These are phyloP conservation scores for Sterrhoptilus dennistouni DNA, from an alignment of 2,113 vertebrate species.

Conservation along the genomic window DNA sequence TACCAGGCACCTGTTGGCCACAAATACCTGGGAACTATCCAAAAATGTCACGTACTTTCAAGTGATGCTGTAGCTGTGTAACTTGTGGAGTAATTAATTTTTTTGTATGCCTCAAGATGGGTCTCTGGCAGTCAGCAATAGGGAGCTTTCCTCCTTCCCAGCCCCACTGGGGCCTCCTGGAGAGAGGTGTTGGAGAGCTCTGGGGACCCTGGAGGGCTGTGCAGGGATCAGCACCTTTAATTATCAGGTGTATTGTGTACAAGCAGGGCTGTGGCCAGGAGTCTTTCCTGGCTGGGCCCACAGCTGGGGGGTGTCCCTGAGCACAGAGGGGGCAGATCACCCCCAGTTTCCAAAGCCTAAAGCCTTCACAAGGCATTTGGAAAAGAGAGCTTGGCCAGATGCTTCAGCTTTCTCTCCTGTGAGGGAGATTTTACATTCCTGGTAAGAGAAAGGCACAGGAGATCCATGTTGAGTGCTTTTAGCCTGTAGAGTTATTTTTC, in stretches of 20 bases:
- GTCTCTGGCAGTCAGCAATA: background rate
- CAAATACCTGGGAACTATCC: constrained; percentile 34
- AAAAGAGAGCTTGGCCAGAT: background rate
- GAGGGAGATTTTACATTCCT: background rate
- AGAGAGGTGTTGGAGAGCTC: background rate
- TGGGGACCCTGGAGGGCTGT: background rate
- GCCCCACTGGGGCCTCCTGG: accelerated
- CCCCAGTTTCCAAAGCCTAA: background rate
- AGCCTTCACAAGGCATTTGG: background rate
- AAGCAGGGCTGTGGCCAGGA: background rate
- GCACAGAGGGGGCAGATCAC: background rate
- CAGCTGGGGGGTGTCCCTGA: background rate
- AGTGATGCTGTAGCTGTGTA: constrained; percentile 19
- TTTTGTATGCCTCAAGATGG: background rate
- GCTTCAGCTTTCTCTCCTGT: background rate
- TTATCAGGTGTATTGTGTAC: background rate
- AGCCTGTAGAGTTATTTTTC: background rate
- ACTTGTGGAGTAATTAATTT: constrained; percentile 30
- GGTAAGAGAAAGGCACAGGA: background rate
- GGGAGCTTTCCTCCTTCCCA: background rate
- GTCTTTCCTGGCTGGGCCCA: background rate
- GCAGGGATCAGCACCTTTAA: background rate
- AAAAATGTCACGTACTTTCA: constrained; percentile 17
- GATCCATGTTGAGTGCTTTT: background rate
- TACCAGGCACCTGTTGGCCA: constrained; percentile 43